Base-by-base conservation (phyloP, 2,113 vertebrate species). In the Cynopterus brachyotis region DNA sequence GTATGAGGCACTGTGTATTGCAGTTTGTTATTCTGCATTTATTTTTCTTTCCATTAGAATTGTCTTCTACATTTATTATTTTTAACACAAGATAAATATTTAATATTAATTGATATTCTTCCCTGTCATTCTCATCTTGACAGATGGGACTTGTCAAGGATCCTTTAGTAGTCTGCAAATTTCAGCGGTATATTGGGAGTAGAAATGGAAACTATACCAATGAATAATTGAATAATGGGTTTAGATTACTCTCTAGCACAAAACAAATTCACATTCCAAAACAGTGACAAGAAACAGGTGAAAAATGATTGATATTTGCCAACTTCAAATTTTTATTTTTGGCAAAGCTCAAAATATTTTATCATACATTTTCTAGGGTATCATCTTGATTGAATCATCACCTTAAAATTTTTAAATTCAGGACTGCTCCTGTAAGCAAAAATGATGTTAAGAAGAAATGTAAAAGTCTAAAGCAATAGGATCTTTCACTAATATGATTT, bases 181-280 rank as follows among this genome's bases (percentile, higher is more conserved):
- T 94, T 95, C 72, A 75, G 40, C 91, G 92, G 30, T 72, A 70
- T 91, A 28, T 60, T 96, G 55, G 11, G 42, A 85, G 26, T 94
- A 50, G 50, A 95, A 96, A 91, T 91, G 30, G 82, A 98, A 94
- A 69, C 57, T 76, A 67, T 24, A 76, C 80, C 67, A 91, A 81
- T 97, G 86, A 98, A 96, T 98, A 94, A 95, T 97, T 97, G 45
- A 97, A 26, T 78, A 69, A 53, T 69, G 70, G 85, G 6, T 86
- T 89, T 78, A 22, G 78, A 55, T 96, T 89, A 89, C 80, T 67
- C 64, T 75, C 35, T 93, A 92, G 85, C 37, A 91, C 80, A 80
- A 92, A 73, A 57, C 95, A 97, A 72, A 93, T 89, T 75, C 70
- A 89, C 60, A 73, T 82, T 94, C 57, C 32, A 93, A 93, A 95